Percentiles rank a stretch among this genome's conserved stretches.
Conservation (phyloP, 2,113 vertebrate species). For the Nibea coibor region DNA sequence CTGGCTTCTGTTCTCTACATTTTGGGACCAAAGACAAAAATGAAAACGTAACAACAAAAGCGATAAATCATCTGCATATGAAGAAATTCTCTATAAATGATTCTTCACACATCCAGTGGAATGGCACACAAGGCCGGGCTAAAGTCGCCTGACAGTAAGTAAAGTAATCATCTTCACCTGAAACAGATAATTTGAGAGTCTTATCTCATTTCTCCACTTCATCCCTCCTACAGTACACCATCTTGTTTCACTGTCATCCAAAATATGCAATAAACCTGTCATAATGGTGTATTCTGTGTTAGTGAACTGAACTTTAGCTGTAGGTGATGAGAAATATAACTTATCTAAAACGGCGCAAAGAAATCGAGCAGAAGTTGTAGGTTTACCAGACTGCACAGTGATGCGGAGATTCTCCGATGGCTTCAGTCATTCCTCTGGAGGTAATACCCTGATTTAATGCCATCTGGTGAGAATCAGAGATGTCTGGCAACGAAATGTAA, state of each 20-base stretch:
- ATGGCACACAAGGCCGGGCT: no score
- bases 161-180: neutral
- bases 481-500: slow-evolving; percentile 30
- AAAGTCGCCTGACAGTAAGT: no score
- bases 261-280: no score
- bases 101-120: no score
- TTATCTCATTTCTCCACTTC: no score
- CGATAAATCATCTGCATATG: slow-evolving; percentile 4
- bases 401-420: slow-evolving; percentile 23
- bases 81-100: neutral
- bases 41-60: neutral
- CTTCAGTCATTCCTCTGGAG: slow-evolving; percentile 49
- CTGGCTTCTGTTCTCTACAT: no score
- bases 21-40: no score
- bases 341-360: neutral
- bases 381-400: slow-evolving; percentile 23
- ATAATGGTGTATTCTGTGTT: no score
- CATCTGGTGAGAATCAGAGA: slow-evolving; percentile 52
- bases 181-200: neutral
- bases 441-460: slow-evolving; percentile 36
- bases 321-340: neutral
- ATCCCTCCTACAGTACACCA: no score
- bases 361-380: slow-evolving; percentile 32
- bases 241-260: neutral
- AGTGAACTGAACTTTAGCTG: neutral